These are phyloP conservation scores for Homarus americanus DNA, from an alignment of 1,140 invertebrate species.

Conservation along the genomic window DNA sequence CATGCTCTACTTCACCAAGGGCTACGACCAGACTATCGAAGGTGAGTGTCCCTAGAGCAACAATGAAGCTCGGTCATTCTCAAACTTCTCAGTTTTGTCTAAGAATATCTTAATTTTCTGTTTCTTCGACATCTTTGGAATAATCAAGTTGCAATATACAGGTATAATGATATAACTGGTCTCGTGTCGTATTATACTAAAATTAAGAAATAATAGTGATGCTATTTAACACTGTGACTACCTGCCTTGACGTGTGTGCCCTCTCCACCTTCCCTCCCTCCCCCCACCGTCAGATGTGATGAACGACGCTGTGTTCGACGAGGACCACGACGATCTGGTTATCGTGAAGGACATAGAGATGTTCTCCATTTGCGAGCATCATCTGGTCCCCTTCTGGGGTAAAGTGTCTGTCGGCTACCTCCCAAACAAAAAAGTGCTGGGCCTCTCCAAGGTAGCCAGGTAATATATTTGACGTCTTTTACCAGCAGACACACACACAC, in stretches of 20 bases:
- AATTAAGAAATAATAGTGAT: too few relatives aligned
- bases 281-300: constrained; percentile 88
- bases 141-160: too few relatives aligned
- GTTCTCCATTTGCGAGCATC: constrained; percentile 99
- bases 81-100: too few relatives aligned
- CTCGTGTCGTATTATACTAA: too few relatives aligned
- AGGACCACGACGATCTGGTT: constrained; percentile 99
- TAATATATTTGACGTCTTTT: too few relatives aligned
- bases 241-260: too few relatives aligned
- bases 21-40: constrained; percentile 96
- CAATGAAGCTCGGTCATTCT: too few relatives aligned
- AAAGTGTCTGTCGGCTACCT: constrained; percentile 99
- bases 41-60: constrained; percentile 27
- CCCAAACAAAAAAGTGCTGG: constrained; percentile 97
- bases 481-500: too few relatives aligned
- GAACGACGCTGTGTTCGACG: constrained; percentile 98
- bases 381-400: constrained; percentile 98
- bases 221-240: too few relatives aligned
- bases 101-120: too few relatives aligned
- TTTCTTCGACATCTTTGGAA: too few relatives aligned
- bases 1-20: constrained; percentile 99
- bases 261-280: neutral
- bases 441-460: constrained; percentile 94
- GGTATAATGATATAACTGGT: too few relatives aligned
- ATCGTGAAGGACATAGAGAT: constrained; percentile 99